A percentile compares a stretch with the other conserved stretches of the same genome.
These are phyloP conservation scores for Anoplopoma fimbria DNA, from an alignment of 2,113 vertebrate genomes.

Conservation along the genomic window DNA sequence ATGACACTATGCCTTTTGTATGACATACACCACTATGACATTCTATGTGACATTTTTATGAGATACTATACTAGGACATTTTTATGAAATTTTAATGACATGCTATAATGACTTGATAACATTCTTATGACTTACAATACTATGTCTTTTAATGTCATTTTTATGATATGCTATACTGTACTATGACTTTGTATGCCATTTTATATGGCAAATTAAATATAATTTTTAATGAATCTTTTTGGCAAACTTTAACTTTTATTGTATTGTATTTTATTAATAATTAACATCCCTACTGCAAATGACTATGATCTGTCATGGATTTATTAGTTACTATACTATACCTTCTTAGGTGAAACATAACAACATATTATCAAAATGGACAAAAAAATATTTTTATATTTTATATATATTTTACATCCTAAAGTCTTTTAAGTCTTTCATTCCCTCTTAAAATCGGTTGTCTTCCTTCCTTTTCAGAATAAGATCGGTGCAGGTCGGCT, in stretches of 20 bases:
- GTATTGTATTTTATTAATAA: neutral
- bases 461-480: constrained; percentile 80
- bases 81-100: neutral
- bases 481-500: constrained; percentile 95
- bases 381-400: no score
- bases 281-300: neutral
- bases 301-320: neutral
- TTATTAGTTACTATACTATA: neutral
- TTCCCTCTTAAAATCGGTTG: neutral
- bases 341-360: neutral
- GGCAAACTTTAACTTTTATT: neutral
- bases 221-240: neutral
- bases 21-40: no score
- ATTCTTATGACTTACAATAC: neutral
- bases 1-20: no score
- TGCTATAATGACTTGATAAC: neutral
- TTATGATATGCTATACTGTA: neutral
- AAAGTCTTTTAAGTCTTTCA: neutral
- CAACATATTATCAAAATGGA: neutral
- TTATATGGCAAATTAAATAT: no score
- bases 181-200: neutral
- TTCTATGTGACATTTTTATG: no score
- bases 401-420: no score
- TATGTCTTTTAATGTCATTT: neutral
- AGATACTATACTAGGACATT: no score